Evolutionary conservation across 1,140 invertebrate genomes (phyloP).

Genomic region (Lordiphosa collinella): DNA sequence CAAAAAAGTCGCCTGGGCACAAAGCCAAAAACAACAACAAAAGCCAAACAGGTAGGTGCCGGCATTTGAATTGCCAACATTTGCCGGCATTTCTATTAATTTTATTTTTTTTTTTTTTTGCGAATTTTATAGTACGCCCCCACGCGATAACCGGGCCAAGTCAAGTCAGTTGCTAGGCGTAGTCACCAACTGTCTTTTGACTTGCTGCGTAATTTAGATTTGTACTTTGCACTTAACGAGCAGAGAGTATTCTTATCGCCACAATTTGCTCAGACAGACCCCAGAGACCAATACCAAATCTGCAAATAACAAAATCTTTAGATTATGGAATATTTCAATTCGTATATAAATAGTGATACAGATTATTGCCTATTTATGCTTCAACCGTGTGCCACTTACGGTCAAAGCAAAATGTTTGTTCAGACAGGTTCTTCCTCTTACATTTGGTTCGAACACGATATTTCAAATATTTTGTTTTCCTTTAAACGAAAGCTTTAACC

Average conservation of each 20-base stretch:
- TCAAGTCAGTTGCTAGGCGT: constrained; percentile 8
- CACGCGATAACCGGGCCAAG: constrained; percentile 4
- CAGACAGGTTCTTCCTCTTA: too few relatives aligned
- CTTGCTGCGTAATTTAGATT: constrained; percentile 7
- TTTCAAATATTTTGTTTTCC: too few relatives aligned
- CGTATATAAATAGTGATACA: not conserved
- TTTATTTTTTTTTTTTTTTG: not conserved
- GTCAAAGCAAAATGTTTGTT: constrained; percentile 37
- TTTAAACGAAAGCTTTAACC: too few relatives aligned
- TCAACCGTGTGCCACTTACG: not conserved
- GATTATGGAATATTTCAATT: too few relatives aligned
- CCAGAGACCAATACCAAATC: constrained; percentile 1
- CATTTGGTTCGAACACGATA: too few relatives aligned
- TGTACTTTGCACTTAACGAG: not conserved
- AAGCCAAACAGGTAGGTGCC: constrained; percentile 38
- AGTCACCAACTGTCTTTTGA: not conserved
- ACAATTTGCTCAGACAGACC: not conserved
- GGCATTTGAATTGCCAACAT: constrained; percentile 23
- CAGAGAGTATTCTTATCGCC: constrained; percentile 5
- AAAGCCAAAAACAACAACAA: constrained; percentile 33
- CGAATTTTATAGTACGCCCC: constrained; percentile 9
- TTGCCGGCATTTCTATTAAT: constrained; percentile 3
- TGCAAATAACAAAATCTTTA: not conserved
- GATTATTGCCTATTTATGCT: constrained; percentile 7
- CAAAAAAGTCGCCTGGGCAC: constrained; percentile 50